Percentiles rank a stretch among this genome's conserved stretches.
phyloP scores from a whole-genome alignment of 2,888 invertebrate species.

The Tenodera sinensis region DNA sequence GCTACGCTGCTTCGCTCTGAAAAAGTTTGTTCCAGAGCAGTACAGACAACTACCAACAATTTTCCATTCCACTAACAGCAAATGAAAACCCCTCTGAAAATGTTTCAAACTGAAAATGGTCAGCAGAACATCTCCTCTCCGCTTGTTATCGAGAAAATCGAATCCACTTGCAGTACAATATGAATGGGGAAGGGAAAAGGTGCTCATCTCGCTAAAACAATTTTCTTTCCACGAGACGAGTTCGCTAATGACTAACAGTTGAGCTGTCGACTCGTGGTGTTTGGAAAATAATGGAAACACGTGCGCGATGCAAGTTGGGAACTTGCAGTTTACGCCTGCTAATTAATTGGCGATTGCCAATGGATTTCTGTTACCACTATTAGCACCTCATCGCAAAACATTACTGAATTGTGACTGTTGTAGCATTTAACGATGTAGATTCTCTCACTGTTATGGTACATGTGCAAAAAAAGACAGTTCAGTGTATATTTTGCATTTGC shows the following conservation, averaged over 20 bases:
- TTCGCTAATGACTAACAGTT: not conserved
- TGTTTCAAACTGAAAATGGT: not conserved
- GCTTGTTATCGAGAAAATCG: not conserved
- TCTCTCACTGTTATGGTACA: too few relatives aligned
- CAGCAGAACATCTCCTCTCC: not conserved
- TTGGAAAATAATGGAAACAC: not conserved
- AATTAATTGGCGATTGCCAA: too few relatives aligned
- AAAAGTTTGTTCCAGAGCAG: not conserved
- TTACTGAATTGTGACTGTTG: too few relatives aligned
- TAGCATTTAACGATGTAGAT: too few relatives aligned
- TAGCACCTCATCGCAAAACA: too few relatives aligned
- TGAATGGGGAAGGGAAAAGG: not conserved
- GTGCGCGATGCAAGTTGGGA: too few relatives aligned
- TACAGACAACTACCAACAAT: not conserved
- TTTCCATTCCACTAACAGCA: not conserved
- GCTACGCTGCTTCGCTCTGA: not conserved
- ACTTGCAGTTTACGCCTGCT: too few relatives aligned
- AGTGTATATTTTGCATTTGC: too few relatives aligned
- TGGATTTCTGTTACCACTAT: too few relatives aligned
- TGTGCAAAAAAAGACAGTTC: too few relatives aligned
- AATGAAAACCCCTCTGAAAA: not conserved
- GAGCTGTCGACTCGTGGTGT: not conserved
- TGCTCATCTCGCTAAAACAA: not conserved
- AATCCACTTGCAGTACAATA: not conserved
- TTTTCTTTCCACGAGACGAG: not conserved